Conservation (phyloP, 2,113 vertebrate species). For the Charadrius vociferus region DNA sequence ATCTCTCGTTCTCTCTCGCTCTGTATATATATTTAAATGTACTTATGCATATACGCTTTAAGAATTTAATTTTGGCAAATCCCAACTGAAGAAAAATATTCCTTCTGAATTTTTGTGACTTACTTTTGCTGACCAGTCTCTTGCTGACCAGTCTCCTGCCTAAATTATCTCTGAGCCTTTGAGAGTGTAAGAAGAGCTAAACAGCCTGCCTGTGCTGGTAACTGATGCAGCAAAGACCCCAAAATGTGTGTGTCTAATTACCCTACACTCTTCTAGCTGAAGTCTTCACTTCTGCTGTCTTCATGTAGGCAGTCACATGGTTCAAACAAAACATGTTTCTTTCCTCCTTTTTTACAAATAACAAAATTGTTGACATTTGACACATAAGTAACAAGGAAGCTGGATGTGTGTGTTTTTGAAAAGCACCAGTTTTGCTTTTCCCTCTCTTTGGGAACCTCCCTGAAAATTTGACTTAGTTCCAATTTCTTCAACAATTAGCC, state of each 20-base stretch:
- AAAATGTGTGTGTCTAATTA: neutral
- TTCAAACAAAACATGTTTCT: neutral
- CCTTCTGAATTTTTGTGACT: neutral
- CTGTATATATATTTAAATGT: neutral
- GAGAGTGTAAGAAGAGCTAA: neutral
- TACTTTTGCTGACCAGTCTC: neutral
- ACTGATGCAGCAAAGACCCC: neutral
- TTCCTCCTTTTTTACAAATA: conserved; percentile 11
- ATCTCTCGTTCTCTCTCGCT: neutral
- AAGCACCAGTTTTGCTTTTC: conserved; percentile 9
- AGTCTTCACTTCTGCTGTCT: neutral
- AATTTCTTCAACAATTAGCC: conserved; percentile 50
- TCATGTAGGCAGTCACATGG: neutral
- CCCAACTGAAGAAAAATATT: neutral
- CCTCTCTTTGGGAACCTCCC: conserved; percentile 28
- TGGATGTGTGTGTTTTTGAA: conserved; percentile 4
- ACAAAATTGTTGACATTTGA: conserved; percentile 36
- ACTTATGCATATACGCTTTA: neutral
- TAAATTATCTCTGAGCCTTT: neutral
- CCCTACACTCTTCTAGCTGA: neutral
- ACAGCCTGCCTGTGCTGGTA: neutral
- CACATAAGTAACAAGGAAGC: conserved; percentile 11
- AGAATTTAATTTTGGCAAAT: neutral
- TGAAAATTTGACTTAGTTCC: conserved; percentile 36
- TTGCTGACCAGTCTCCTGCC: neutral